Evolutionary conservation across 2,797 vertebrate species (phyloP), one percentile per base, ranked within the genome.

Genomic region (Calcarius lapponicus): DNA sequence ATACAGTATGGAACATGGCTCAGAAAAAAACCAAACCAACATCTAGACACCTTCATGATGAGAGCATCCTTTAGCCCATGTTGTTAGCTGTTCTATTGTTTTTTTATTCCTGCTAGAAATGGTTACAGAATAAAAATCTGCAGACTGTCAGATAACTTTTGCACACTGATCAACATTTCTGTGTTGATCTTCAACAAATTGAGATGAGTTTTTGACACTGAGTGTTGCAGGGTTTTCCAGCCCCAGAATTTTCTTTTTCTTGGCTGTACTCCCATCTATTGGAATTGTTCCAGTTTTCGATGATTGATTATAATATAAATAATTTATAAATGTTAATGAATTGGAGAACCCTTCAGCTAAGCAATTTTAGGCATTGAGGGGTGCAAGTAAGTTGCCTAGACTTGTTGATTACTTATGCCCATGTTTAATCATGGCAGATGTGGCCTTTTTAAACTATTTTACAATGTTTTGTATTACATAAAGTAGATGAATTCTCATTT

Each of bases 301-400:
- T 54, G 38, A 83, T 69, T 92, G 69, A 83, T 93, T 80, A n/a
- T 67, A 80, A 91, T 60, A 83, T 65, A 93, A 93, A 85, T 88
- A 62, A 67, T 86, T 91, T 88, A 50, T 74, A 81, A 88, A 60
- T 4, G 0, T 56, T 83, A 90, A 93, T 78, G 65, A 67, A 64
- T 45, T 73, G 48, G 29, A 87, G 81, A 83, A 83, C 17, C 12
- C 45, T 83, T 81, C 79, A 82, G 22, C 56, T 76, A 67, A 91
- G 57, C 32, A 76, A 64, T 86, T 93, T 70, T 57, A 76, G 43
- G 42, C 32, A 57, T 85, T 85, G 36, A 58, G 62, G 18, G 16
- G 18, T 58, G 31, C 3, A 10, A 62, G 18, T 43, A 65, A 86
- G 31, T 82, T 90, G 50, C 60, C 24, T 34, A 82, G 17, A 53